Conservation (phyloP, 2,888 invertebrate genomes). For the Paralinhomoeus sp. region DNA sequence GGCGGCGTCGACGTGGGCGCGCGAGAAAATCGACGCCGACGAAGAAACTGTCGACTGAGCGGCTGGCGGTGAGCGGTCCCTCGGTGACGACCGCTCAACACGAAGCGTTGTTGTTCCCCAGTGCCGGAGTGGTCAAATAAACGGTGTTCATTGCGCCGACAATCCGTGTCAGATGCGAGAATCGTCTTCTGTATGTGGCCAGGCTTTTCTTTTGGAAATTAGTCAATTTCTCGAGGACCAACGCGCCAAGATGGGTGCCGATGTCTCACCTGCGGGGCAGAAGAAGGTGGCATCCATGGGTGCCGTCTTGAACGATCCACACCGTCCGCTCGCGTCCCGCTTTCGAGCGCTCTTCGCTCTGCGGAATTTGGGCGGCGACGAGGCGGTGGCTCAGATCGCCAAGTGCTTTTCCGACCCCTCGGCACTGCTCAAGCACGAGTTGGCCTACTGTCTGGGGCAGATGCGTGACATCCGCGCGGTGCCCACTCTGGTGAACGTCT, state of each 20-base stretch:
- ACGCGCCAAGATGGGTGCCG: no score
- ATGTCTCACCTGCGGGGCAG: no score
- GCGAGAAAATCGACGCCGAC: constrained; percentile 18
- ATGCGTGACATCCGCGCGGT: constrained; percentile 69
- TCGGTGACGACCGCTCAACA: no score
- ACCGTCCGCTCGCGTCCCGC: constrained; percentile 15
- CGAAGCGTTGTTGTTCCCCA: no score
- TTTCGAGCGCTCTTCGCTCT: constrained; percentile 85
- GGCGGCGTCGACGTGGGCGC: constrained; percentile 19
- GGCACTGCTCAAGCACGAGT: constrained; percentile 73
- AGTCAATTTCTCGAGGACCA: no score
- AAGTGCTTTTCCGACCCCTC: constrained; percentile 57
- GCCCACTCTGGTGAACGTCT: constrained; percentile 44
- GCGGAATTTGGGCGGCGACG: constrained; percentile 58
- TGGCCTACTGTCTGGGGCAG: constrained; percentile 91
- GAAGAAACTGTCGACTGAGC: constrained; percentile 17
- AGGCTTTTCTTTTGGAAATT: no score
- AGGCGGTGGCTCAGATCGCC: constrained; percentile 53
- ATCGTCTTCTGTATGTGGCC: no score
- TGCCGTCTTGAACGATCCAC: background rate
- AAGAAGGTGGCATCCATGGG: background rate
- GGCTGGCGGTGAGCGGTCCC: no score
- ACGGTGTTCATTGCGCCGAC: no score
- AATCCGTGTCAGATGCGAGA: no score
- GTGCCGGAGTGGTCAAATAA: no score